Evolutionary conservation across 2,888 invertebrate genomes (phyloP), one percentile per base, ranked within the genome.

Genomic region (Parthenolecanium corni): DNA sequence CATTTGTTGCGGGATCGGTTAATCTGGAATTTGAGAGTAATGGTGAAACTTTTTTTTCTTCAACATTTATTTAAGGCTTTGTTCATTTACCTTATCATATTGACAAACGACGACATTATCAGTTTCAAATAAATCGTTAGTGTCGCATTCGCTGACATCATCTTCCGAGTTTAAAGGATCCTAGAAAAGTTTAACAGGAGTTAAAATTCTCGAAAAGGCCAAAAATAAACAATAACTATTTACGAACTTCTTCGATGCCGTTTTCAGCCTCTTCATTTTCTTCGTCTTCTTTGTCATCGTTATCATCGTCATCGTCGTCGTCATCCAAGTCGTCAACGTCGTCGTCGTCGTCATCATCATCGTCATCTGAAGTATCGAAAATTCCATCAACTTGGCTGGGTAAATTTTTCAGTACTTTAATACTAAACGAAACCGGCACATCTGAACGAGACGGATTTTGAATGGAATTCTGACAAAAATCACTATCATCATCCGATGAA

Each of bases 51-150:
- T n/a, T n/a, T n/a, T n/a, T n/a, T n/a, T n/a, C n/a, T n/a, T n/a
- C n/a, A n/a, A n/a, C n/a, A n/a, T n/a, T n/a, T n/a, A n/a, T n/a
- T n/a, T n/a, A n/a, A n/a, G n/a, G n/a, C n/a, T n/a, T n/a, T n/a
- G n/a, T n/a, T n/a, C n/a, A n/a, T n/a, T n/a, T n/a, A 89, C 90
- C 81, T 98, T 98, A 77, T 98, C 98, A 77, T 97, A 98, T 76
- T 98, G 98, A 75, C 98, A 99, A 65, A 98, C 97, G 66, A 99
- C 93, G 64, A 98, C 96, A 79, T 98, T 97, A 70, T 98, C 97
- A 46, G 97, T 95, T 71, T 98, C 97, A 77, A 97, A 98, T 73
- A 97, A 81, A 74, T 96, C 95, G 66, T 85, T 80, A 0, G 90
- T 86, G 72, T 94, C 90, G 71, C 95, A 96, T 73, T 96, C 96